Conservation (phyloP, 2,113 vertebrate genomes). For the Festucalex cinctus region DNA sequence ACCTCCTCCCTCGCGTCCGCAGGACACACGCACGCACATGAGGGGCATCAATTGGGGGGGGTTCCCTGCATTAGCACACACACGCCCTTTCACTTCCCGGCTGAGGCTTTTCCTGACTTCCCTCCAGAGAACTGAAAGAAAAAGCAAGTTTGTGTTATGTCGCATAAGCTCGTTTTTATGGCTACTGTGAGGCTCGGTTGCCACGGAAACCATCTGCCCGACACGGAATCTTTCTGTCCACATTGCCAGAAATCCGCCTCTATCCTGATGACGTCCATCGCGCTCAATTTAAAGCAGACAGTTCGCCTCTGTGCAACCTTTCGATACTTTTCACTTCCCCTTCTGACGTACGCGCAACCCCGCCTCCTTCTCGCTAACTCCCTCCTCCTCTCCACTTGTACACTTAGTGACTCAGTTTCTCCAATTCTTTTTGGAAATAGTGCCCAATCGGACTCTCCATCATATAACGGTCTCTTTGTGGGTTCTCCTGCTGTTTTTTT, state of each 20-base stretch:
- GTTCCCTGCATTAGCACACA: conserved; percentile 15
- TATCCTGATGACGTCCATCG: conserved; percentile 53
- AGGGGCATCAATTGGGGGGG: conserved; percentile 11
- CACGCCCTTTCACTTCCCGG: conserved; percentile 20
- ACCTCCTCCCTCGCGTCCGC: conserved; percentile 43
- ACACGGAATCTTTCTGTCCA: conserved; percentile 45
- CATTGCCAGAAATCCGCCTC: conserved; percentile 54
- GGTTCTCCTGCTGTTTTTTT: conserved; percentile 26
- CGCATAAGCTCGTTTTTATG: conserved; percentile 7
- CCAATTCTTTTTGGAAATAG: conserved; percentile 57
- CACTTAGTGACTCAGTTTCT: conserved; percentile 63
- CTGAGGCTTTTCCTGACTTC: conserved; percentile 17
- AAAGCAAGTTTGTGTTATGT: background rate
- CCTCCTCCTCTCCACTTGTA: conserved; percentile 19
- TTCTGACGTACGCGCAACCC: conserved; percentile 23
- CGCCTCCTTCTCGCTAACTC: conserved; percentile 2
- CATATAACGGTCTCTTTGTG: conserved; percentile 55
- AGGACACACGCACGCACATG: conserved; percentile 8
- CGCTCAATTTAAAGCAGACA: conserved; percentile 58
- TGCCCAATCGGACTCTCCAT: conserved; percentile 42
- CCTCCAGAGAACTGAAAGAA: background rate
- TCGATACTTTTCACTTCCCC: conserved; percentile 40
- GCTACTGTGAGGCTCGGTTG: conserved; percentile 41
- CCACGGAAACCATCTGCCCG: conserved; percentile 53
- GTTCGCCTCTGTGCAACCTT: conserved; percentile 51